Evolutionary conservation across 1,140 invertebrate species (phyloP), one percentile per base, ranked within the genome.

Genomic region (Listronotus bonariensis): DNA sequence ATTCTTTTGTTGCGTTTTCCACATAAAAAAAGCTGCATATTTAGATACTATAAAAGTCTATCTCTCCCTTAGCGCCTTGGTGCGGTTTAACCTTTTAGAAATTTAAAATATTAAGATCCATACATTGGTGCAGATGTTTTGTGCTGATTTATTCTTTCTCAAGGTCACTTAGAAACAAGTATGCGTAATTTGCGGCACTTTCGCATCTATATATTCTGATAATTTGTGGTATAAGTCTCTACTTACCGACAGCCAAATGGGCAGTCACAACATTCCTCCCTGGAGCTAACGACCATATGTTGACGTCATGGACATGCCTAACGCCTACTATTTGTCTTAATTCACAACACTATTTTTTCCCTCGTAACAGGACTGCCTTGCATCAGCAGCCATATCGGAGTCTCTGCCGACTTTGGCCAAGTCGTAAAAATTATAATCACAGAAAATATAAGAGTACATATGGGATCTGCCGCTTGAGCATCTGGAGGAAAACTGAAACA

Each of bases 391-490:
- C 81, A 78, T 8, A 92, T 70, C 2, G 91, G 88, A 26, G 20
- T 26, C 76, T 96, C 92, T 34, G 83, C 80, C 32, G 93, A 83
- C 18, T 96, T 88, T 52, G 82, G 83, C 54, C 90, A 78, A 0
- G 92, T 95, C 17, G 92, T 94, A 71, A 86, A 80, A 65, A 96
- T 82, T 26, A 96, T 92, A 66, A 96, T 82, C 11, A 92, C 77
- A 17, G 92, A 92, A 83, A 95, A 96, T 43, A 95, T 73, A 69
- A 96, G 87, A 41, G 93, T 96, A 82, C 93, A 96, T 68, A 96
- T 86, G 9, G 93, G 93, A 82, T 96, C 93, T 42, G 89, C 90
- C 49, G 93, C 80, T 76, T 92, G 89, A 59, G 84, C 90, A 68
- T 83, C 78, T 6, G 89, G 90, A 87, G 90, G n/a, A 82, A 14